Percentiles rank a stretch among this genome's conserved stretches.
Conservation (phyloP, 2,797 vertebrate genomes). For the Parauchenoglanis punctatus region DNA sequence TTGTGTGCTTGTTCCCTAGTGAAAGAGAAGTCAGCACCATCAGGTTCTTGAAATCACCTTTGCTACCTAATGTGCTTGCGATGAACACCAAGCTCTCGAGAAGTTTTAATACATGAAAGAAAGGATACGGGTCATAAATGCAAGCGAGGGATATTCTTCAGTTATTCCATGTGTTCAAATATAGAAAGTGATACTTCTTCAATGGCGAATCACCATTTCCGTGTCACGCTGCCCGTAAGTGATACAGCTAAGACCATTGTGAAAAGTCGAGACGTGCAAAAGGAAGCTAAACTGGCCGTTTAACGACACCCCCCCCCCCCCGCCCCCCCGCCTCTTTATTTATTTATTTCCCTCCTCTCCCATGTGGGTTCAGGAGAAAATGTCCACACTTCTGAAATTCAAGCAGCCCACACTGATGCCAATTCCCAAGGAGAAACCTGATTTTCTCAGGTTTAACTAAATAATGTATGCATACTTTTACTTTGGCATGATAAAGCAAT, state of each 20-base stretch:
- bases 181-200: background rate
- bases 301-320: background rate
- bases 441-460: constrained; percentile 91
- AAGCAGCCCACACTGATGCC: constrained; percentile 79
- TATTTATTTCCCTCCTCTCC: constrained; percentile 41
- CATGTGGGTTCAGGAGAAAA: constrained; percentile 63
- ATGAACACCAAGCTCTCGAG: background rate
- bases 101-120: background rate
- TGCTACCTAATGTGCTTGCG: constrained; percentile 14
- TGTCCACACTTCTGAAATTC: constrained; percentile 82
- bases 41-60: constrained; percentile 46
- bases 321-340: background rate
- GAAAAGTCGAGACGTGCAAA: background rate
- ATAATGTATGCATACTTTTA: constrained; percentile 95
- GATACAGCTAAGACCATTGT: background rate
- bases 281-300: constrained; percentile 20
- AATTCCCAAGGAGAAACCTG: constrained; percentile 81
- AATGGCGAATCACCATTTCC: background rate
- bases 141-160: background rate
- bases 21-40: constrained; percentile 9
- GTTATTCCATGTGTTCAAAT: background rate
- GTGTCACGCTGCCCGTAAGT: background rate
- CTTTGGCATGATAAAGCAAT: constrained; percentile 96
- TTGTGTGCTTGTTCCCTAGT: constrained; percentile 35
- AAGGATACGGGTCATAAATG: background rate